phyloP scores from a whole-genome alignment of 2,113 vertebrate species.

The Acinonyx jubatus region DNA sequence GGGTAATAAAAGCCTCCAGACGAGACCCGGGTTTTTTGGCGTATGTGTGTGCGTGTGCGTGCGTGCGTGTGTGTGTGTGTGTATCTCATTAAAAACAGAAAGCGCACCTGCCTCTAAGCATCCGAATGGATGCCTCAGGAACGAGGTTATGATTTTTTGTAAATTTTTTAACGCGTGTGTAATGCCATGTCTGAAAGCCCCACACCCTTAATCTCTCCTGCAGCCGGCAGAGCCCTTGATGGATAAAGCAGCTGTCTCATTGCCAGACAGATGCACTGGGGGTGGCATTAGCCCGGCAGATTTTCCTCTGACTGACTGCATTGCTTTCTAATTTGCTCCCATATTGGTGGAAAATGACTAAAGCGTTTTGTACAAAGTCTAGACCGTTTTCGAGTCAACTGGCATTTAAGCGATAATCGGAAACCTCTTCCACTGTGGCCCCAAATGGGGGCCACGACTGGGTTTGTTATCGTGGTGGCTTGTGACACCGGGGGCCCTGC shows the following conservation, averaged over 20 bases:
- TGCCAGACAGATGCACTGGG: constrained; percentile 46
- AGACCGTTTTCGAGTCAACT: constrained; percentile 68
- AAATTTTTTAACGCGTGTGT: neutral
- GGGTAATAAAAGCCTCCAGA: neutral
- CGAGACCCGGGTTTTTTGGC: neutral
- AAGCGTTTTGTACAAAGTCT: constrained; percentile 64
- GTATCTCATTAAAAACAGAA: constrained; percentile 13
- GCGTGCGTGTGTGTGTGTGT: no score
- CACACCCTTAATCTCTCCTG: constrained; percentile 50
- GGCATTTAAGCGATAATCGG: constrained; percentile 18
- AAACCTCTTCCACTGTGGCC: neutral
- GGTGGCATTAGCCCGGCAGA: neutral
- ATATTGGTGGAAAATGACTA: constrained; percentile 73
- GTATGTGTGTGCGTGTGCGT: no score
- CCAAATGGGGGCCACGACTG: neutral
- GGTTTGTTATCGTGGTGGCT: constrained; percentile 2
- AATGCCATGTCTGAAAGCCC: constrained; percentile 21
- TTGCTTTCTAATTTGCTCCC: constrained; percentile 66
- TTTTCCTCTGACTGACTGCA: constrained; percentile 17
- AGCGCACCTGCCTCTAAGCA: neutral
- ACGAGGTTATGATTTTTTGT: neutral
- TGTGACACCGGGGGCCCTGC: neutral
- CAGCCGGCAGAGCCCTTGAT: constrained; percentile 9
- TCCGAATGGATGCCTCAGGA: neutral
- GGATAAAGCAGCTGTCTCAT: constrained; percentile 34